Conservation (phyloP, 2,113 vertebrate genomes). For the Dolichallabes microphthalmus region DNA sequence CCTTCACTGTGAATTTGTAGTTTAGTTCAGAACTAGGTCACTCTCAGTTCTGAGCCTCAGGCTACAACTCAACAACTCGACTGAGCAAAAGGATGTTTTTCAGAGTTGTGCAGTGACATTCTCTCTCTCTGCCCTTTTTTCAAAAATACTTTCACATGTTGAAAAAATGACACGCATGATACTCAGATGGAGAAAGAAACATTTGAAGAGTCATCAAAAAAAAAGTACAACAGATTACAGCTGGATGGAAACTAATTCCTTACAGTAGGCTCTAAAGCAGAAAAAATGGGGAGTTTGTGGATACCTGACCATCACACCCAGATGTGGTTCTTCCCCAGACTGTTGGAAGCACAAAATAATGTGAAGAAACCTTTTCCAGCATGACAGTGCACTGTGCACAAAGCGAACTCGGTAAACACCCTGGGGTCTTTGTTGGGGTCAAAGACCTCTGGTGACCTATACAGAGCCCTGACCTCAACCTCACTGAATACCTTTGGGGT, state of each 20-base stretch:
- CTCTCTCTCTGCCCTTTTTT: not conserved
- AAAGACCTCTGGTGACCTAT: not conserved
- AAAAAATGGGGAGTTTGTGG: not conserved
- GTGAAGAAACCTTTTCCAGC: not conserved
- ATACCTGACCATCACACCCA: not conserved
- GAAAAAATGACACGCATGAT: conserved; percentile 17
- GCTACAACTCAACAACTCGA: conserved; percentile 12
- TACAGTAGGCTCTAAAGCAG: not conserved
- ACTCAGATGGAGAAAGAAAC: not conserved
- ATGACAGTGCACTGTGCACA: not conserved
- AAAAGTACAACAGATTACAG: not conserved
- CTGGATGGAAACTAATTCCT: not conserved
- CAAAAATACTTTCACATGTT: not conserved
- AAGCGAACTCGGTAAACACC: not conserved
- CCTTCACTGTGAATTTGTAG: not conserved
- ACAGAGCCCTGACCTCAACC: not conserved
- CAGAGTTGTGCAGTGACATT: conserved; percentile 12
- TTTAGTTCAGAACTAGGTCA: conserved; percentile 28
- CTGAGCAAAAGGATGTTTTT: conserved; percentile 14
- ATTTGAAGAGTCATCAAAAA: not conserved
- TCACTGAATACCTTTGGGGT: not conserved
- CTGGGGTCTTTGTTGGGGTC: too few relatives aligned
- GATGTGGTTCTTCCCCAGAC: not conserved
- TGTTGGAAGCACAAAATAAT: not conserved
- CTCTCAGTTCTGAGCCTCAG: conserved; percentile 25